Evolutionary conservation across 2,888 invertebrate species (phyloP), one percentile per base, ranked within the genome.

Genomic region (Hipparchia semele): DNA sequence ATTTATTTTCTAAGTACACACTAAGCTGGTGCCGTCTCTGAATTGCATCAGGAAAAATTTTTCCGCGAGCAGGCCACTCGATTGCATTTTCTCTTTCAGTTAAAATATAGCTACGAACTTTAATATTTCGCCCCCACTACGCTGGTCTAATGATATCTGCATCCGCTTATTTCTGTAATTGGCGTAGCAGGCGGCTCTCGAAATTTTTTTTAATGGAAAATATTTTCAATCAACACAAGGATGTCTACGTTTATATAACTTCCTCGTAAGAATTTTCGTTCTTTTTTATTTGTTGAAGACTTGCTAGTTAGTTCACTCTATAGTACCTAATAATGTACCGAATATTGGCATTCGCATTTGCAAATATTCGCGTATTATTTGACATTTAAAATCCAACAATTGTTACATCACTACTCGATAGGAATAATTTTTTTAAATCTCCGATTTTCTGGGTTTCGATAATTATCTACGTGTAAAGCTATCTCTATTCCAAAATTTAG

Each of bases 141-240:
- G 23, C 68, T 73, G 64, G 61, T 70, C 12, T 70, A 68, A 75
- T 70, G 60, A 75, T 70, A 73, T 59, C 60, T 72, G 70, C 67
- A 70, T 73, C 45, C 49, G 23, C 23, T 33, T 65, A 6, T 65
- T 53, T 33, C 9, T 49, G 33, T 67, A 64, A 72, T 72, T 69
- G 68, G 45, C 61, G 68, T 71, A 67, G 66, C 49, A 61, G 46
- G 23, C 46, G 46, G 60, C 66, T 59, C 65, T 67, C 33, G 54
- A 56, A 51, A 66, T 39, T 59, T 39, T 46, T 49, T 66, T 66
- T 70, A 59, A 59, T 49, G 59, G 59, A 68, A 68, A 65, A 59
- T 67, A 60, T 60, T 61, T 71, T 67, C 60, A 66, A 60, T 67
- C 67, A 61, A 13, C 54, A 61, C 23, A 61, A 45, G 45, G 61